Evolutionary conservation across 2,888 invertebrate species (phyloP).

Genomic region (Alitta virens): DNA sequence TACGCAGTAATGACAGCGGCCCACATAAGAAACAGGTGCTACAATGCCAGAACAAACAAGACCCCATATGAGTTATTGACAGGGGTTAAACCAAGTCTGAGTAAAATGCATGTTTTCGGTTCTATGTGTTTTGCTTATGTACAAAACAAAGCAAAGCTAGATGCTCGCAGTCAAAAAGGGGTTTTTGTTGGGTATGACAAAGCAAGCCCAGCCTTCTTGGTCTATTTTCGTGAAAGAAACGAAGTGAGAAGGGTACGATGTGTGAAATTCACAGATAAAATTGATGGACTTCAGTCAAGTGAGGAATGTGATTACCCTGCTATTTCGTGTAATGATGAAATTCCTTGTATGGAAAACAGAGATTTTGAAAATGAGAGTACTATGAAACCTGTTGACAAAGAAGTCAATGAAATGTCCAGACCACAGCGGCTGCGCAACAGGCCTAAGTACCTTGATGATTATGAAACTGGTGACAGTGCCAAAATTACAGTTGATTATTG

Average conservation of each 20-base stretch:
- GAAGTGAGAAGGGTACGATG: not conserved
- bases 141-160: conserved; percentile 19
- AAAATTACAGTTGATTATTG: no score
- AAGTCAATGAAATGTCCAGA: conserved; percentile 1
- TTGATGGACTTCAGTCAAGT: not conserved
- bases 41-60: conserved; percentile 1
- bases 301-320: no score
- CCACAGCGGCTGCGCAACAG: not conserved
- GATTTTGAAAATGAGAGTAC: not conserved
- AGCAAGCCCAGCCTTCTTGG: conserved; percentile 6
- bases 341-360: not conserved
- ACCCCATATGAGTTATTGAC: conserved; percentile 19
- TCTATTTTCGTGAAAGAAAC: not conserved
- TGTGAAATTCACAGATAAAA: conserved; percentile 7
- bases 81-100: conserved; percentile 15
- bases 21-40: no score
- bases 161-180: conserved; percentile 14
- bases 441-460: conserved; percentile 1
- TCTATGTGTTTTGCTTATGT: conserved; percentile 19
- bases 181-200: conserved; percentile 11
- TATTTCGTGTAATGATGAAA: not conserved
- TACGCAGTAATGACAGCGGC: not conserved
- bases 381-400: not conserved
- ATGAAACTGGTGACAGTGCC: no score
- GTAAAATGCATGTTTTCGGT: conserved; percentile 21